Conservation (phyloP, 1,140 invertebrate genomes). For the Dendrolimus punctatus region DNA sequence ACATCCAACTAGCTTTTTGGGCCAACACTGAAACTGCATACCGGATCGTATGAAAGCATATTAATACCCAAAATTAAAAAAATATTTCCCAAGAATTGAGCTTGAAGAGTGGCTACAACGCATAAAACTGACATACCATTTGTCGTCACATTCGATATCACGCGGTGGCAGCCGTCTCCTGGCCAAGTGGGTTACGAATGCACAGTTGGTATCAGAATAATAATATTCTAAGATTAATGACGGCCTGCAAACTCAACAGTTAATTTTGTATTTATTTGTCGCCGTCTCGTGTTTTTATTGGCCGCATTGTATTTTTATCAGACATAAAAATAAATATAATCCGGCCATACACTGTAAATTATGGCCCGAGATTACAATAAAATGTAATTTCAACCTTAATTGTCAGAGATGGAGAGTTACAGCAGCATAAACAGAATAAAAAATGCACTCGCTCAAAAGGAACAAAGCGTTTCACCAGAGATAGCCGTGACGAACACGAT, state of each 20-base stretch:
- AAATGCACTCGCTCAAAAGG: constrained; percentile 7
- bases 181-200: constrained; percentile 37
- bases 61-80: constrained; percentile 3
- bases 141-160: constrained; percentile 27
- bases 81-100: constrained; percentile 1
- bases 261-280: constrained; percentile 41
- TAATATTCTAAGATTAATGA: constrained; percentile 43
- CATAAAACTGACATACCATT: constrained; percentile 45
- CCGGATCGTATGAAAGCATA: not conserved
- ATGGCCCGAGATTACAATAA: constrained; percentile 13
- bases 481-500: constrained; percentile 40
- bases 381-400: constrained; percentile 20
- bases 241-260: constrained; percentile 37
- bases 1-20: too few species aligned
- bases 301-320: constrained; percentile 12
- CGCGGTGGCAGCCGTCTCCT: constrained; percentile 9
- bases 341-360: constrained; percentile 13
- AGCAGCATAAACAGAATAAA: constrained; percentile 10
- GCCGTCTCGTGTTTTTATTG: constrained; percentile 11
- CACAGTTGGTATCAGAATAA: constrained; percentile 31
- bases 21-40: too few species aligned
- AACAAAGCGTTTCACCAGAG: constrained; percentile 15
- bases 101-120: constrained; percentile 9
- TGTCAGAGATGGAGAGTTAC: constrained; percentile 26
- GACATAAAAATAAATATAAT: constrained; percentile 6